A percentile compares a stretch with the other conserved stretches of the same genome.
Evolutionary conservation across 2,113 vertebrate genomes (phyloP).

Genomic region (Sterrhoptilus dennistouni): DNA sequence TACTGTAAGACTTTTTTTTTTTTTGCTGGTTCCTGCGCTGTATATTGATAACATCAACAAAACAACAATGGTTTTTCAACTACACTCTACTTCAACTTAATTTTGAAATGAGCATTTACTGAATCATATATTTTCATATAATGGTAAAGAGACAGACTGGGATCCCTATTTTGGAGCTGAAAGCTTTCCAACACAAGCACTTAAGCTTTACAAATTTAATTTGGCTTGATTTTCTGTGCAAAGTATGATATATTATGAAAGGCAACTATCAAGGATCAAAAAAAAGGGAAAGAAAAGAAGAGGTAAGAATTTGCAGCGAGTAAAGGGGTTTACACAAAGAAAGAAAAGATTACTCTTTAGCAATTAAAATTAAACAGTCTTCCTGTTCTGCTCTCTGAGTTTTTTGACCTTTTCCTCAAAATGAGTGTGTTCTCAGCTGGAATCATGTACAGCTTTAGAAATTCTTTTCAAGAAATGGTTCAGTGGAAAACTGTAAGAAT

Average conservation of each 20-base stretch:
- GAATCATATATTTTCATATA: neutral
- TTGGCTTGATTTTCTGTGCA: neutral
- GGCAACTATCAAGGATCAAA: neutral
- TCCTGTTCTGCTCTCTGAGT: neutral
- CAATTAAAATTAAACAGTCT: neutral
- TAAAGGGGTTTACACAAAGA: neutral
- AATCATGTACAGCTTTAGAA: neutral
- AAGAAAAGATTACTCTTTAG: neutral
- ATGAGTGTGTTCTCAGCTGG: neutral
- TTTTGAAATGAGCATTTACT: neutral
- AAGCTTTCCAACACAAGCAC: neutral
- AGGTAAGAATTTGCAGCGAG: neutral
- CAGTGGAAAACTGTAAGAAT: neutral
- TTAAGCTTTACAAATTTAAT: neutral
- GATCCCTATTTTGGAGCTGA: neutral
- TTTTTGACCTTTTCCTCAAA: neutral
- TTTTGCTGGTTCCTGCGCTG: neutral
- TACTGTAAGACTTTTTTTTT: neutral
- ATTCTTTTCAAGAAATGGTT: neutral
- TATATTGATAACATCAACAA: neutral
- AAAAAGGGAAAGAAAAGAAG: neutral
- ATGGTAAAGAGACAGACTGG: neutral
- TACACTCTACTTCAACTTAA: neutral
- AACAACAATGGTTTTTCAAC: neutral
- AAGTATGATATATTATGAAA: neutral